Percentiles rank a stretch among this genome's conserved stretches.
Evolutionary conservation across 2,888 invertebrate genomes (phyloP).

Genomic region (Dicroscelio sp.): DNA sequence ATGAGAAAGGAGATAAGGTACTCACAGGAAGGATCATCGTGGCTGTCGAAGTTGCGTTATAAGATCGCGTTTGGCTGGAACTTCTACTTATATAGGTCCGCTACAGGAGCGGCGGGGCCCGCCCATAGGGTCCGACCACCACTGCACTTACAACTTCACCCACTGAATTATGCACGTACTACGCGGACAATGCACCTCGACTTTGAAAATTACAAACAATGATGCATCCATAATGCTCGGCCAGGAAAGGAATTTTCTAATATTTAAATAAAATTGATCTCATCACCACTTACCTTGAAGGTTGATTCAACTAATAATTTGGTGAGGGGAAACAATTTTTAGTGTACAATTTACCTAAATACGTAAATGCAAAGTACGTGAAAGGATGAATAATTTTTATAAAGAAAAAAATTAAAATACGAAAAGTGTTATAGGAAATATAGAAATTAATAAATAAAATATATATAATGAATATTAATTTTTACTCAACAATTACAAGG

Average conservation of each 20-base stretch:
- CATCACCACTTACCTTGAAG: neutral
- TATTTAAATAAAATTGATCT: conserved; percentile 39
- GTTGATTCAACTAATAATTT: too few relatives aligned
- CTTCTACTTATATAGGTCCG: conserved; percentile 91
- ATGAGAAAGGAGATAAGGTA: conserved; percentile 12
- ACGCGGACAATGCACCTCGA: conserved; percentile 82
- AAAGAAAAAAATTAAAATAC: too few relatives aligned
- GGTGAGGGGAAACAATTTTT: too few relatives aligned
- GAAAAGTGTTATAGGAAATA: too few relatives aligned
- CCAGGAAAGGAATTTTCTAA: conserved; percentile 44
- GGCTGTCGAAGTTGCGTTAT: conserved; percentile 89
- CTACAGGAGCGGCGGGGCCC: conserved; percentile 90
- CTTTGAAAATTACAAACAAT: conserved; percentile 84
- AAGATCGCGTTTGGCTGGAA: conserved; percentile 89
- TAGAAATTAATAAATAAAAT: too few relatives aligned
- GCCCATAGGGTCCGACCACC: conserved; percentile 91
- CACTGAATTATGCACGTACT: conserved; percentile 76
- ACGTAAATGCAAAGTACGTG: too few relatives aligned
- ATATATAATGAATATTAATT: too few relatives aligned
- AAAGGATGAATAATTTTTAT: too few relatives aligned
- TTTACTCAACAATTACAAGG: too few relatives aligned
- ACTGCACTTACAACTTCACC: conserved; percentile 80
- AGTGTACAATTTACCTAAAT: too few relatives aligned
- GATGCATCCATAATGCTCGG: conserved; percentile 63
- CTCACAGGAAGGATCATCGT: conserved; percentile 90